These are phyloP conservation scores for Cichlasoma orientale DNA, from an alignment of 2,797 vertebrate genomes.

Conservation along the genomic window DNA sequence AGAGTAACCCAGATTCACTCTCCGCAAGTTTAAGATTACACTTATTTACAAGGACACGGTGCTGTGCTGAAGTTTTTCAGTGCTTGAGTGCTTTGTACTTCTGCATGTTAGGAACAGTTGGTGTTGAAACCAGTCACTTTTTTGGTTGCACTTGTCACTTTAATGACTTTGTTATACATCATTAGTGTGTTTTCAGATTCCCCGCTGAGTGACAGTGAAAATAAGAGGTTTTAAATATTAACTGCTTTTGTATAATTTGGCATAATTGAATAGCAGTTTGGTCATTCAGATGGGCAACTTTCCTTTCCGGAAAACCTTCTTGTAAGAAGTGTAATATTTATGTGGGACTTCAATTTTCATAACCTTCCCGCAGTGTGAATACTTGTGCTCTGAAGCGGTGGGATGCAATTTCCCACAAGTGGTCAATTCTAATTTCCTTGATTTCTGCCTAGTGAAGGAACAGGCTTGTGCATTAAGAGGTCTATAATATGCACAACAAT, in stretches of 20 bases:
- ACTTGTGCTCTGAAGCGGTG: neutral
- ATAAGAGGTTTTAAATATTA: neutral
- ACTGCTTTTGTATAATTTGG: neutral
- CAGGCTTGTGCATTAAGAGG: neutral
- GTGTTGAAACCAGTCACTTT: neutral
- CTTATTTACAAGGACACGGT: neutral
- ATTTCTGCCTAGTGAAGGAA: slow-evolving; percentile 6
- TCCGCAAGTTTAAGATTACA: neutral
- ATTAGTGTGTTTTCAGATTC: slow-evolving; percentile 2
- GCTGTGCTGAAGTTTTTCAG: neutral
- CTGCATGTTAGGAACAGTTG: neutral
- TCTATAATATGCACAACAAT: slow-evolving; percentile 2
- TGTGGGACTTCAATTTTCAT: slow-evolving; percentile 11
- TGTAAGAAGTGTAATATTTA: neutral
- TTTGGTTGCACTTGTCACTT: neutral
- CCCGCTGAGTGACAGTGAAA: neutral
- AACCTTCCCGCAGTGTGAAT: neutral
- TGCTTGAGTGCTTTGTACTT: neutral
- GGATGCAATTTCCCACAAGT: neutral
- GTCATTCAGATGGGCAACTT: neutral
- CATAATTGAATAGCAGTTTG: neutral
- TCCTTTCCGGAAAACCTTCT: neutral
- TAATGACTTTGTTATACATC: neutral
- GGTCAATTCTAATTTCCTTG: slow-evolving; percentile 5
- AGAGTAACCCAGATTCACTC: slow-evolving; percentile 19